Percentiles rank a stretch among this genome's conserved stretches.
phyloP scores from a whole-genome alignment of 2,113 vertebrate species.

The Podocnemis expansa region DNA sequence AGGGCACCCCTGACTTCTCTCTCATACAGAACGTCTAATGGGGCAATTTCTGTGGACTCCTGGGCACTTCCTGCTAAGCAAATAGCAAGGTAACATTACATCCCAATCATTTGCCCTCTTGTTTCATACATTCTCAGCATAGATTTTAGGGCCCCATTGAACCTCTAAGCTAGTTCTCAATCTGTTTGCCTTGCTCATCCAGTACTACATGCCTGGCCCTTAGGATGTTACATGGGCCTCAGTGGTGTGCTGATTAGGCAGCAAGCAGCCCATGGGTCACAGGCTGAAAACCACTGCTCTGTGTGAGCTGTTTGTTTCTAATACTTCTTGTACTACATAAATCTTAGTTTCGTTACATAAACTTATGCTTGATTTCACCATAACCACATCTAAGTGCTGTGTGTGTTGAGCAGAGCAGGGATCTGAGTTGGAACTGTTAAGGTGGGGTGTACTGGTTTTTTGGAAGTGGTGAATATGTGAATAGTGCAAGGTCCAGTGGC shows the following conservation, averaged over 20 bases:
- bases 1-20: neutral
- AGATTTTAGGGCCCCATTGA: neutral
- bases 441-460: neutral
- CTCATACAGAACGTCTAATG: neutral
- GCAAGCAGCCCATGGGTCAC: too few relatives aligned
- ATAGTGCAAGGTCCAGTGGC: neutral
- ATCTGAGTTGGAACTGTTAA: neutral
- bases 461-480: neutral
- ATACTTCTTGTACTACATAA: neutral
- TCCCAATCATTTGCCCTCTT: neutral
- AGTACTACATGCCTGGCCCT: too few relatives aligned
- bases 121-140: neutral
- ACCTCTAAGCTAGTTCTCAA: neutral
- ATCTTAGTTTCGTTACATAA: neutral
- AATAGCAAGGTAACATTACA: neutral
- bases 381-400: neutral
- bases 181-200: too few relatives aligned
- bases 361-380: neutral
- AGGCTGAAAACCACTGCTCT: neutral
- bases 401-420: neutral
- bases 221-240: too few relatives aligned
- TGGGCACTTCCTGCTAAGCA: neutral
- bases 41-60: neutral
- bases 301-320: neutral
- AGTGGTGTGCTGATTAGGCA: too few relatives aligned